Evolutionary conservation across 1,140 invertebrate species (phyloP).

Genomic region (Psilanteris sp.): DNA sequence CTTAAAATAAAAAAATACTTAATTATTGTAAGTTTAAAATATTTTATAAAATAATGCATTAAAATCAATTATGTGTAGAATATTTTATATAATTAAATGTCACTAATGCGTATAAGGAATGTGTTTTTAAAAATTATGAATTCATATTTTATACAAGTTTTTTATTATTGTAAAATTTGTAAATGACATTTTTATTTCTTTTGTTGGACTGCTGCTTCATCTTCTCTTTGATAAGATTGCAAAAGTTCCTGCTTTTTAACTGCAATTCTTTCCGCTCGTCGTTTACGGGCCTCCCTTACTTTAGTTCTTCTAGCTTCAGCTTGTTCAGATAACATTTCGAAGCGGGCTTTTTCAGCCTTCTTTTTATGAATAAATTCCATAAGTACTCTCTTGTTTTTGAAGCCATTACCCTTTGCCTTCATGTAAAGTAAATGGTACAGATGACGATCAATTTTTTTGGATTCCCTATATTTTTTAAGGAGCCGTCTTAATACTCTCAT

Average conservation of each 20-base stretch:
- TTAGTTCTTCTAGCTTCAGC: slow-evolving; percentile 97
- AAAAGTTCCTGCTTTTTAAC: slow-evolving; percentile 95
- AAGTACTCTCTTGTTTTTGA: slow-evolving; percentile 99
- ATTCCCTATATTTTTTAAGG: slow-evolving; percentile 97
- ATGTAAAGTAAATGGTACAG: slow-evolving; percentile 99
- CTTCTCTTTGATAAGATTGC: slow-evolving; percentile 90
- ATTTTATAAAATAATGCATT: too few species aligned
- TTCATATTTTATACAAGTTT: too few species aligned
- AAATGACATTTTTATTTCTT: slow-evolving; percentile 82
- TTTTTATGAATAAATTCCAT: slow-evolving; percentile 99
- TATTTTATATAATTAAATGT: too few species aligned
- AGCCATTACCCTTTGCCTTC: slow-evolving; percentile 99
- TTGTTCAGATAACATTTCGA: slow-evolving; percentile 98
- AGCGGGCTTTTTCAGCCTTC: slow-evolving; percentile 98
- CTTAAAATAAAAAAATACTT: too few species aligned
- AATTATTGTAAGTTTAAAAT: too few species aligned
- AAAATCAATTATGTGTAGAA: too few species aligned
- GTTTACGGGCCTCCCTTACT: slow-evolving; percentile 96
- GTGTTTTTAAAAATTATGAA: too few species aligned
- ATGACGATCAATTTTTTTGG: slow-evolving; percentile 99
- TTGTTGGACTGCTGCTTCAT: slow-evolving; percentile 86
- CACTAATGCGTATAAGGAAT: too few species aligned
- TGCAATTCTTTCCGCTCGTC: slow-evolving; percentile 95
- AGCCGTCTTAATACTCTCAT: slow-evolving; percentile 97
- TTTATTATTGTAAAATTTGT: too few species aligned